Conservation (phyloP, 2,113 vertebrate species). For the Glaucomys volans region DNA sequence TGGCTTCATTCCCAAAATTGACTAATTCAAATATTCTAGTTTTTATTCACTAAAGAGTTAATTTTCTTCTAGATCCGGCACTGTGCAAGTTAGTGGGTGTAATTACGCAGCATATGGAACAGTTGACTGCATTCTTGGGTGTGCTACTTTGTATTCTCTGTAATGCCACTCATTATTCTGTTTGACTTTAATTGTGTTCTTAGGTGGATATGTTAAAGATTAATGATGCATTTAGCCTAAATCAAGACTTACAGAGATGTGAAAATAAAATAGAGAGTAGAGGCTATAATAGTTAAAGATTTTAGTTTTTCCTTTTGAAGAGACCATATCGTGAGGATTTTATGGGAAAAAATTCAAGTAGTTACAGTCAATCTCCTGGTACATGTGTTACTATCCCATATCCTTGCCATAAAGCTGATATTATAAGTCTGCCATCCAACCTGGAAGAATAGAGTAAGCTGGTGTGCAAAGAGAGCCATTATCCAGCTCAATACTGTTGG, state of each 20-base stretch:
- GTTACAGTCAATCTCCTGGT: slow-evolving; percentile 41
- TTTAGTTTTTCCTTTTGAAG: slow-evolving; percentile 63
- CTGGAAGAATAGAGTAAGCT: background rate
- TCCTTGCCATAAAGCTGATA: slow-evolving; percentile 49
- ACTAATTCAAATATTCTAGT: slow-evolving; percentile 1
- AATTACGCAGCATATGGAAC: slow-evolving; percentile 34
- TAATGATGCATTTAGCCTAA: slow-evolving; percentile 73
- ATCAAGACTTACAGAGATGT: slow-evolving; percentile 77
- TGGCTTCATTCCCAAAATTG: background rate
- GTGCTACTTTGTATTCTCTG: slow-evolving; percentile 62
- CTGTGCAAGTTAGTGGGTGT: background rate
- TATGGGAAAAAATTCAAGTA: slow-evolving; percentile 57
- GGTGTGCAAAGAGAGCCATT: background rate
- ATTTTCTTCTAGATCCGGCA: background rate
- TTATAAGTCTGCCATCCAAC: background rate
- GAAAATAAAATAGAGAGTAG: slow-evolving; percentile 59
- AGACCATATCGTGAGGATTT: slow-evolving; percentile 55
- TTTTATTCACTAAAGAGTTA: slow-evolving; percentile 35
- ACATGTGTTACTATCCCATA: slow-evolving; percentile 19
- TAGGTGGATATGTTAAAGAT: slow-evolving; percentile 74
- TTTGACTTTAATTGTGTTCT: slow-evolving; percentile 78
- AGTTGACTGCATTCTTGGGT: slow-evolving; percentile 54
- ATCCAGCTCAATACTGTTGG: background rate
- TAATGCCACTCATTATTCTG: slow-evolving; percentile 62
- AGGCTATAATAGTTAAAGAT: slow-evolving; percentile 68